phyloP scores from a whole-genome alignment of 2,797 vertebrate species.

The Odontamblyopus lacepedii region DNA sequence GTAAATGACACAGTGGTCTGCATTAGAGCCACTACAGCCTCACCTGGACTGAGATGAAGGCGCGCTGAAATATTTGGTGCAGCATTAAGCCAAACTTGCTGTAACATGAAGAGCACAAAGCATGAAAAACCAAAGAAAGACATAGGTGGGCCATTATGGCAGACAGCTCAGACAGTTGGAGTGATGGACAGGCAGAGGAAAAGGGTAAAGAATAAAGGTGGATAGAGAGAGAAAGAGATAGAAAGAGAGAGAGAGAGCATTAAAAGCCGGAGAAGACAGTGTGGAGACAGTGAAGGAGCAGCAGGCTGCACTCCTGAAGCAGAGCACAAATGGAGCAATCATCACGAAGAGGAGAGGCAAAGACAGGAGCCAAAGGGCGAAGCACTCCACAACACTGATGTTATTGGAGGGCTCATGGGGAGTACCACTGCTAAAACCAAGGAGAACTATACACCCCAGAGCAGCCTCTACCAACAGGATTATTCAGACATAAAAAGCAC shows the following conservation, averaged over 20 bases:
- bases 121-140: constrained; percentile 10
- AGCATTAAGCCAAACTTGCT: constrained; percentile 6
- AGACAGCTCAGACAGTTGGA: constrained; percentile 10
- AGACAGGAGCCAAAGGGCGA: constrained; percentile 37
- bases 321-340: constrained; percentile 38
- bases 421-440: constrained; percentile 21
- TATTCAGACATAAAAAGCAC: constrained; percentile 9
- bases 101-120: constrained; percentile 4
- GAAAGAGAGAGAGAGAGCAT: background rate
- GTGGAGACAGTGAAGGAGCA: constrained; percentile 26
- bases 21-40: no score
- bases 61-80: background rate
- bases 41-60: background rate
- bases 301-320: constrained; percentile 27
- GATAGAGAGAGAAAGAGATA: background rate
- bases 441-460: constrained; percentile 18
- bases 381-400: constrained; percentile 22
- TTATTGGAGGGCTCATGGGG: constrained; percentile 17
- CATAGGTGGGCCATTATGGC: constrained; percentile 11
- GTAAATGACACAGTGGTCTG: no score
- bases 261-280: constrained; percentile 8
- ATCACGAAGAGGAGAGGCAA: constrained; percentile 17
- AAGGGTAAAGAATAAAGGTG: background rate
- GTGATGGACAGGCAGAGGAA: constrained; percentile 5
- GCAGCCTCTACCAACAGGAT: constrained; percentile 15